phyloP scores from a whole-genome alignment of 1,140 invertebrate genomes.

The Tetranychus urticae region DNA sequence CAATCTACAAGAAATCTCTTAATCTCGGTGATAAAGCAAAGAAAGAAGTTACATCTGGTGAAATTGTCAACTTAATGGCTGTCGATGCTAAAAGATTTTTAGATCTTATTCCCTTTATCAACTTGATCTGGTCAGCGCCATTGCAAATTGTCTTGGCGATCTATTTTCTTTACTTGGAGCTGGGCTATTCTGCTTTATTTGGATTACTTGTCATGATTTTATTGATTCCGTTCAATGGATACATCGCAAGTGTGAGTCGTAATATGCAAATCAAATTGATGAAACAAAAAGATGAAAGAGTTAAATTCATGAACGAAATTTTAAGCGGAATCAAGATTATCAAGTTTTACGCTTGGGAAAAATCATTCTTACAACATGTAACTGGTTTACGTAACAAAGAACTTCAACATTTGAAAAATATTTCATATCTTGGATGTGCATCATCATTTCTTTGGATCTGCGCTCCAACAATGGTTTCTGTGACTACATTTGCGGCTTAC shows the following conservation, averaged over 20 bases:
- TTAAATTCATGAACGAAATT: constrained; percentile 22
- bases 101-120: constrained; percentile 12
- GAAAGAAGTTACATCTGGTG: constrained; percentile 30
- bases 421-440: background rate
- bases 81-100: constrained; percentile 21
- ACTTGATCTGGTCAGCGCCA: constrained; percentile 18
- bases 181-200: constrained; percentile 58
- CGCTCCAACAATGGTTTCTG: constrained; percentile 17
- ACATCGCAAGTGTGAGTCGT: constrained; percentile 21
- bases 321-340: constrained; percentile 19
- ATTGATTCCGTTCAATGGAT: constrained; percentile 25
- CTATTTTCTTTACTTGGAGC: constrained; percentile 22
- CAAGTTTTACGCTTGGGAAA: constrained; percentile 16
- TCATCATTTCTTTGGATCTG: constrained; percentile 3
- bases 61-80: constrained; percentile 33
- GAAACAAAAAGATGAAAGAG: constrained; percentile 19
- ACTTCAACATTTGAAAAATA: constrained; percentile 1
- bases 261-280: constrained; percentile 23
- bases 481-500: constrained; percentile 21
- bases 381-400: constrained; percentile 1
- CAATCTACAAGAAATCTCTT: constrained; percentile 22
- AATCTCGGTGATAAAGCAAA: constrained; percentile 23
- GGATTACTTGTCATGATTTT: constrained; percentile 70
- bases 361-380: constrained; percentile 13
- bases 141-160: constrained; percentile 20